A percentile compares a stretch with the other conserved stretches of the same genome.
phyloP scores from a whole-genome alignment of 1,140 invertebrate species.

The Acyrthosiphon pisum region DNA sequence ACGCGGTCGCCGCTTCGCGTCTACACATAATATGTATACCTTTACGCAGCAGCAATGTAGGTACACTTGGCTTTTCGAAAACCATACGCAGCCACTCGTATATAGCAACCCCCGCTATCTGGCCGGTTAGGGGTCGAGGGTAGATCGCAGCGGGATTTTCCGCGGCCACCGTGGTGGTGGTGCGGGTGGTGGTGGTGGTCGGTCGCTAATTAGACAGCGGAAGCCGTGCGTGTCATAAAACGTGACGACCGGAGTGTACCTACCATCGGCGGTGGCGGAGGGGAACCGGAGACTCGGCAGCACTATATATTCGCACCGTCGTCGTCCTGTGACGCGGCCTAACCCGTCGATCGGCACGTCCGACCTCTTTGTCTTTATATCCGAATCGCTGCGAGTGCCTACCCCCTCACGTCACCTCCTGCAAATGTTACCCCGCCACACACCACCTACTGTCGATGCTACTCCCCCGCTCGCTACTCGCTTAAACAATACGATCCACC shows the following conservation, averaged over 20 bases:
- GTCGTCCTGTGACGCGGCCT: not conserved
- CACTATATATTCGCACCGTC: not conserved
- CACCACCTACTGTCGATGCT: not conserved
- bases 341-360: conserved; percentile 52
- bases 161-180: too few species aligned
- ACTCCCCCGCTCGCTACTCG: not conserved
- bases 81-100: not conserved
- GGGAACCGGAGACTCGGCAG: not conserved
- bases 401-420: not conserved
- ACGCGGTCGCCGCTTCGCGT: too few species aligned
- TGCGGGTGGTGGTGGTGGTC: not conserved
- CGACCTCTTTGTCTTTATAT: conserved; percentile 53
- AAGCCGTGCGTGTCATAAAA: conserved; percentile 45
- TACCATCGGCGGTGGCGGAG: not conserved
- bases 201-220: conserved; percentile 32
- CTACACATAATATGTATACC: too few species aligned
- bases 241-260: not conserved
- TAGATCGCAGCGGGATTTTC: not conserved
- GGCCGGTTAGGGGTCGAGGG: not conserved
- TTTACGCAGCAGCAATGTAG: not conserved
- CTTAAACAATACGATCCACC: conserved; percentile 10
- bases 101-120: not conserved
- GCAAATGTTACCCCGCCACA: not conserved
- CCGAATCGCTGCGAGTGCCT: not conserved
- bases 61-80: not conserved